phyloP scores from a whole-genome alignment of 2,113 vertebrate genomes.

The Stegastes partitus region DNA sequence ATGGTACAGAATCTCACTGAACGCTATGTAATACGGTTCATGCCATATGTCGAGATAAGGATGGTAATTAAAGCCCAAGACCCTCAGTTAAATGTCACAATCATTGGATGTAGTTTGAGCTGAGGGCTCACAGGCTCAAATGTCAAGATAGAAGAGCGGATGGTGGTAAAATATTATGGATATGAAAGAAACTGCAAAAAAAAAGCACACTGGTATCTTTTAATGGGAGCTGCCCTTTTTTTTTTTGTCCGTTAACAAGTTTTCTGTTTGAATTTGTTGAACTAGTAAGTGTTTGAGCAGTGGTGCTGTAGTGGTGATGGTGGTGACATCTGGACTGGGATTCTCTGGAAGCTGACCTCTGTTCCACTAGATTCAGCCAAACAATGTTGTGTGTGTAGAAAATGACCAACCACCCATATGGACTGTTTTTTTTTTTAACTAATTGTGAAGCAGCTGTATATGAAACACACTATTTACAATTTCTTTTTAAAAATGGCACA shows the following conservation, averaged over 20 bases:
- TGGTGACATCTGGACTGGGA: neutral
- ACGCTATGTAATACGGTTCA: neutral
- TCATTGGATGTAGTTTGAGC: too few species aligned
- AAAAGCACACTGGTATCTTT: neutral
- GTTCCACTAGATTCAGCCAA: neutral
- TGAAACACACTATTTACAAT: too few species aligned
- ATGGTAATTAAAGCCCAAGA: neutral
- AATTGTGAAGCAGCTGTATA: too few species aligned
- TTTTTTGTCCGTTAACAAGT: neutral
- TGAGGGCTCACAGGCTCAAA: too few species aligned
- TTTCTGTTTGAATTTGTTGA: neutral
- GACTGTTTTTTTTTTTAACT: too few species aligned
- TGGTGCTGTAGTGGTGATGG: neutral
- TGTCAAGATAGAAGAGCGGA: neutral
- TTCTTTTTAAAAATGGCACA: neutral
- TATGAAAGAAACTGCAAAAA: too few species aligned
- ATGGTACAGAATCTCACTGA: neutral
- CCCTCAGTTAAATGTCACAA: neutral
- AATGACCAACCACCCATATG: too few species aligned
- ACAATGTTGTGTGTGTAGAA: too few species aligned
- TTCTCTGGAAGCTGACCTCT: neutral
- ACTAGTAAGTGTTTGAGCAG: neutral
- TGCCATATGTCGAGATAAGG: neutral
- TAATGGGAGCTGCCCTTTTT: neutral
- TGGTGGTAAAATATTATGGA: neutral